Evolutionary conservation across 53 echinoderm and acorn worm genomes (phyloP).

Genomic region (Crossaster papposus): DNA sequence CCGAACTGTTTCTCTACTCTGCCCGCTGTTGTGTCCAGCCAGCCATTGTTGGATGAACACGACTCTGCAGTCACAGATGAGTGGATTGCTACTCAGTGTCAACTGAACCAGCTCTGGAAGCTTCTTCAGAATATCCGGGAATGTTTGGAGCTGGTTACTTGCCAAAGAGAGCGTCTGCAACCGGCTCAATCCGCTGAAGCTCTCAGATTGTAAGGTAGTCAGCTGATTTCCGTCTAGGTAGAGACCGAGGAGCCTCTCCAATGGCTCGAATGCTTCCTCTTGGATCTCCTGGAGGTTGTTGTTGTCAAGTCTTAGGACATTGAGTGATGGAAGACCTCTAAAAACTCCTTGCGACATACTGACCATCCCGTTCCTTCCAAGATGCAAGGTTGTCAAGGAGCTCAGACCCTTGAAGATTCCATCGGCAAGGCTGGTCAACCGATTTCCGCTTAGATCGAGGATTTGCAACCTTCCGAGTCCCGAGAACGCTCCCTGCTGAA

Average conservation of each 20-base stretch:
- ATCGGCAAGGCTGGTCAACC: slow-evolving; percentile 34
- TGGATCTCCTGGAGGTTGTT: slow-evolving; percentile 55
- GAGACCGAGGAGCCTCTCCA: slow-evolving; percentile 43
- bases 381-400: slow-evolving; percentile 49
- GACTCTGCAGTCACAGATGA: slow-evolving; percentile 69
- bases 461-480: slow-evolving; percentile 53
- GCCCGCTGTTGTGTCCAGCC: neutral
- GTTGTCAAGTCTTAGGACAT: slow-evolving; percentile 54
- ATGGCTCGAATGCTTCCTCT: slow-evolving; percentile 60
- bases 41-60: slow-evolving; percentile 59
- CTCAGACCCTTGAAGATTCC: slow-evolving; percentile 58
- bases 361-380: slow-evolving; percentile 57
- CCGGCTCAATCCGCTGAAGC: slow-evolving; percentile 44
- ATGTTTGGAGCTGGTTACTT: slow-evolving; percentile 50
- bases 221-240: slow-evolving; percentile 58
- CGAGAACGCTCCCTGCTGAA: slow-evolving; percentile 64
- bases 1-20: neutral
- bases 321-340: slow-evolving; percentile 57
- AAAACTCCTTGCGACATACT: slow-evolving; percentile 60
- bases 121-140: slow-evolving; percentile 49
- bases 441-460: slow-evolving; percentile 63
- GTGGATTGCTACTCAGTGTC: slow-evolving; percentile 59
- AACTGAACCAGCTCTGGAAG: slow-evolving; percentile 27
- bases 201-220: slow-evolving; percentile 36
- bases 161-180: slow-evolving; percentile 53